Conservation (phyloP, 92 coral and sea anemone genomes). For the Virgularia gustaviana region DNA sequence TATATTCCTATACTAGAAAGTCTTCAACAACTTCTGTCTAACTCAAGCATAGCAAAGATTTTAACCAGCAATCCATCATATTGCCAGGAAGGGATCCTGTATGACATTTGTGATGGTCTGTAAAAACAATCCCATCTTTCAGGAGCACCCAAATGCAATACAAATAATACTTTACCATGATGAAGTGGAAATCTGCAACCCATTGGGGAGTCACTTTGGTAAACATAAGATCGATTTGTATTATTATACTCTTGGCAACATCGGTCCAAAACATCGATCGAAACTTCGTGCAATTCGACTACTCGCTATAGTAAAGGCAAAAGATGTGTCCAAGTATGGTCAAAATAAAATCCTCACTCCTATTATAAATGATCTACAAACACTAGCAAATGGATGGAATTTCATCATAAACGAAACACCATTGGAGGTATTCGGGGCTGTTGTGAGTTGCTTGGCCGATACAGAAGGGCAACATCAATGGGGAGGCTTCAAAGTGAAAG, state of each 20-base stretch:
- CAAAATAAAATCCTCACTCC: constrained; percentile 7
- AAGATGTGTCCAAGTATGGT: constrained; percentile 12
- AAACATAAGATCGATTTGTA: constrained; percentile 11
- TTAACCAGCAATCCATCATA: neutral
- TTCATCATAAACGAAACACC: neutral
- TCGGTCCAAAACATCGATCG: constrained; percentile 5
- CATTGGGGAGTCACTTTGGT: neutral
- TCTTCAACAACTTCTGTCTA: constrained; percentile 13
- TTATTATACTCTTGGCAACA: constrained; percentile 13
- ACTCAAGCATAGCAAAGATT: neutral
- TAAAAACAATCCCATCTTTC: constrained; percentile 8
- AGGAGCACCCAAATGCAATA: constrained; percentile 11
- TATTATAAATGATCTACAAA: constrained; percentile 2
- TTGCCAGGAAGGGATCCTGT: neutral
- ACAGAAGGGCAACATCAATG: constrained; percentile 2
- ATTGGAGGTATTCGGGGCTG: constrained; percentile 9
- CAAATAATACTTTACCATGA: constrained; percentile 14
- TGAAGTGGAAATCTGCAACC: constrained; percentile 16
- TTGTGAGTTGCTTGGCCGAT: constrained; percentile 5
- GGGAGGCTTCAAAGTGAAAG: constrained; percentile 9
- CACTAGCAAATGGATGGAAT: neutral
- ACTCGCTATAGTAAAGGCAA: constrained; percentile 4
- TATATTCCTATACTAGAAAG: constrained; percentile 9
- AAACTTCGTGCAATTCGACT: constrained; percentile 19
- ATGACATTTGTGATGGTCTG: constrained; percentile 15